Evolutionary conservation across 2,113 vertebrate species (phyloP).

Genomic region (Pelvicachromis taeniatus): DNA sequence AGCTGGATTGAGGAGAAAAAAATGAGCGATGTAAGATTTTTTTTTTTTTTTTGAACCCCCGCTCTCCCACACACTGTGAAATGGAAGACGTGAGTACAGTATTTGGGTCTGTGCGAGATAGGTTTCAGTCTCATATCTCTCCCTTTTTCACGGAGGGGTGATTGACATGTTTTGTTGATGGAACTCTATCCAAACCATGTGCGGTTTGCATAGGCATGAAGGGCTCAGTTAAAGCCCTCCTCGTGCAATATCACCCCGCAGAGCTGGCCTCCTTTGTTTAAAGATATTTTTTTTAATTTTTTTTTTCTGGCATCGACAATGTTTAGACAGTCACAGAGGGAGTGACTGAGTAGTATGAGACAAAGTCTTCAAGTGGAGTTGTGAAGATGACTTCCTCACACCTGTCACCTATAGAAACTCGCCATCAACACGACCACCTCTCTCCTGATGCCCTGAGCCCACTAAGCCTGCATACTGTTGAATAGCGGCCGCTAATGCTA

Average conservation of each 20-base stretch:
- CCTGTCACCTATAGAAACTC: conserved; percentile 25
- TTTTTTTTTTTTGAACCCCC: conserved; percentile 44
- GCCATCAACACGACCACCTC: conserved; percentile 27
- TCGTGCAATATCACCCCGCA: background rate
- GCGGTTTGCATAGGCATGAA: conserved; percentile 60
- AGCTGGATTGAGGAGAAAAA: conserved; percentile 27
- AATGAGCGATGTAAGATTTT: conserved; percentile 36
- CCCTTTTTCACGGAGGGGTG: conserved; percentile 37
- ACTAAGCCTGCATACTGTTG: conserved; percentile 67
- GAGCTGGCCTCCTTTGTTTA: conserved; percentile 34
- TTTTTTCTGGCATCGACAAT: background rate
- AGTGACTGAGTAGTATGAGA: background rate
- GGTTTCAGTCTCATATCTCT: conserved; percentile 54
- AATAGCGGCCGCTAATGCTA: conserved; percentile 66
- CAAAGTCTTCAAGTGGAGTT: background rate
- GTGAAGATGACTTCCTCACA: background rate
- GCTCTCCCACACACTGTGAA: conserved; percentile 62
- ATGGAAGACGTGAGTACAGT: conserved; percentile 53
- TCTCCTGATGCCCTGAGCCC: conserved; percentile 39
- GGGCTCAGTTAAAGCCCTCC: conserved; percentile 34
- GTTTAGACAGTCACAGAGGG: conserved; percentile 30
- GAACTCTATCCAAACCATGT: conserved; percentile 52
- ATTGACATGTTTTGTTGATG: conserved; percentile 67
- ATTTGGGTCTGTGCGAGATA: conserved; percentile 50
- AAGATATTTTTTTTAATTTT: background rate